phyloP scores from a whole-genome alignment of 1,140 invertebrate species.

The Nebria ingens region DNA sequence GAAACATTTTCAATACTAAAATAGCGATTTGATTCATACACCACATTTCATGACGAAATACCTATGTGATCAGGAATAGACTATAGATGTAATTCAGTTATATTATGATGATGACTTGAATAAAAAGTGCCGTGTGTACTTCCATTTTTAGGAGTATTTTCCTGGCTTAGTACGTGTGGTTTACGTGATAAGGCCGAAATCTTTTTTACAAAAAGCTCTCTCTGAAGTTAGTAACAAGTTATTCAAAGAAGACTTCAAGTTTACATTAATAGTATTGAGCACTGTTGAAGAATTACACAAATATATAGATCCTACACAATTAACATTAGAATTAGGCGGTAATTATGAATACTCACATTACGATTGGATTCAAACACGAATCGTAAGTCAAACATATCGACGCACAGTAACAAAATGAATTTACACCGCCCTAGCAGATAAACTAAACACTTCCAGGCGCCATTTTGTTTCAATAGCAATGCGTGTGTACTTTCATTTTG shows the following conservation, averaged over 20 bases:
- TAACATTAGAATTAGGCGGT: constrained; percentile 84
- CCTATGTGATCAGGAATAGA: too few species aligned
- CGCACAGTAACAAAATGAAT: too few species aligned
- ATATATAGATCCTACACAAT: constrained; percentile 70
- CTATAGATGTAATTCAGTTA: too few species aligned
- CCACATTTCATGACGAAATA: too few species aligned
- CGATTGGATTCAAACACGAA: constrained; percentile 93
- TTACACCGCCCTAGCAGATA: too few species aligned
- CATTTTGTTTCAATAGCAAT: background rate
- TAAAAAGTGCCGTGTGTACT: too few species aligned
- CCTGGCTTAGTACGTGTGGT: constrained; percentile 87
- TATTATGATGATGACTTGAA: too few species aligned
- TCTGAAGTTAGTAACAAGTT: constrained; percentile 92
- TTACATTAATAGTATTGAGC: constrained; percentile 74
- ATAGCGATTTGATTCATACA: too few species aligned
- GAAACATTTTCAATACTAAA: too few species aligned
- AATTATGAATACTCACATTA: constrained; percentile 81
- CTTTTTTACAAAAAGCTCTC: constrained; percentile 90
- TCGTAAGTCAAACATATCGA: constrained; percentile 54
- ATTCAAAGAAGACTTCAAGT: constrained; percentile 89
- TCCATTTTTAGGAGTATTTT: constrained; percentile 71
- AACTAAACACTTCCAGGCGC: background rate
- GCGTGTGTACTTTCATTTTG: background rate
- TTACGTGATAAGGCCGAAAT: constrained; percentile 81
- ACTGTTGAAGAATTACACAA: constrained; percentile 74